Conservation (phyloP, 2,113 vertebrate genomes). For the Scytalopus superciliaris region DNA sequence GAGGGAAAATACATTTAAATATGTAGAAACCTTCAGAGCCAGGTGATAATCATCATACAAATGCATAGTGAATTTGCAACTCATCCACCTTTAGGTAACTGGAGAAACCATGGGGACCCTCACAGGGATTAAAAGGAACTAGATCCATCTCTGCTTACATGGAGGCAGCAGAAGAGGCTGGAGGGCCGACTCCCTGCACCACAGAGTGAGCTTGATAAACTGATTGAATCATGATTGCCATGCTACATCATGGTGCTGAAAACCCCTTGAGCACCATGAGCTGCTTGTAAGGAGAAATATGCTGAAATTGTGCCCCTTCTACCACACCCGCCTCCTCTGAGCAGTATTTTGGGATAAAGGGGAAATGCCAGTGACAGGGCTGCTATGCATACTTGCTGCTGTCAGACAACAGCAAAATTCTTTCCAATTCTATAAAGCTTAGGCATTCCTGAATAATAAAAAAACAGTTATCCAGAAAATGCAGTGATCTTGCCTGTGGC, state of each 20-base stretch:
- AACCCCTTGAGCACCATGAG: neutral
- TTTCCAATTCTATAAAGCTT: neutral
- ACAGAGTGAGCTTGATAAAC: neutral
- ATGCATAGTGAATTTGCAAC: neutral
- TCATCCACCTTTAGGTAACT: neutral
- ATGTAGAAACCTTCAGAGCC: neutral
- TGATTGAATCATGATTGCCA: neutral
- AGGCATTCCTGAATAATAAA: neutral
- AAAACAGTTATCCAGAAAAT: neutral
- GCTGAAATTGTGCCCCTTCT: neutral
- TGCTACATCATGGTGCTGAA: neutral
- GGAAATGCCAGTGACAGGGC: neutral
- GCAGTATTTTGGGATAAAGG: neutral
- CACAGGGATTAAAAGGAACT: neutral
- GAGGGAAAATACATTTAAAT: neutral
- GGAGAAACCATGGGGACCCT: neutral
- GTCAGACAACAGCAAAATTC: neutral
- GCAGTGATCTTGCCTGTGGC: neutral
- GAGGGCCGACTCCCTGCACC: neutral
- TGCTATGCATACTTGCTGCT: neutral
- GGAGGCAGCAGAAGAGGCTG: neutral
- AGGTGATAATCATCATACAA: neutral
- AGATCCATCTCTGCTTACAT: neutral
- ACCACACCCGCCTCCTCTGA: neutral
- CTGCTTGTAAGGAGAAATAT: neutral